These are phyloP conservation scores for Alectura lathami DNA, from an alignment of 2,113 vertebrate genomes.

Conservation along the genomic window DNA sequence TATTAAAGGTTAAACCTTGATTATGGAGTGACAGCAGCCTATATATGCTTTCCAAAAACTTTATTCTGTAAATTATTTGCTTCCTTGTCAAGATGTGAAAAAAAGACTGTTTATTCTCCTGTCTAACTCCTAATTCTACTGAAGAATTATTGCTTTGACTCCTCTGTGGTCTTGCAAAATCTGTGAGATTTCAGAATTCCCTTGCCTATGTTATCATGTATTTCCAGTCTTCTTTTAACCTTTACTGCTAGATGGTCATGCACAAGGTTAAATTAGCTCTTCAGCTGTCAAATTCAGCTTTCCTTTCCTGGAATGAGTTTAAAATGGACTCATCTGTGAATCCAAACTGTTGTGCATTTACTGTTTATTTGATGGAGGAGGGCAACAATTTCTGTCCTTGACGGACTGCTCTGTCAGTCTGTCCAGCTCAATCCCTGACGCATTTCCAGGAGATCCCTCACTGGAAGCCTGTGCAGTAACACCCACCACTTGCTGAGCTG, in stretches of 20 bases:
- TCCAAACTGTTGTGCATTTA: background rate
- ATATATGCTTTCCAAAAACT: background rate
- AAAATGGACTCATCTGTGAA: background rate
- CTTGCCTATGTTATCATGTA: background rate
- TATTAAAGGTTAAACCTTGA: background rate
- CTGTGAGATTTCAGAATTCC: background rate
- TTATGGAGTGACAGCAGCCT: background rate
- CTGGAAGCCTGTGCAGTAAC: background rate
- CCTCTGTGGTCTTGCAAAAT: background rate
- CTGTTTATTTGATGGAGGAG: background rate
- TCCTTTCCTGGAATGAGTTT: background rate
- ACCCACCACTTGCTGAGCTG: background rate
- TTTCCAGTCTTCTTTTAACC: background rate
- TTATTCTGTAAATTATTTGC: conserved; percentile 33
- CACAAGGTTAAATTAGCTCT: background rate
- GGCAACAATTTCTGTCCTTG: background rate
- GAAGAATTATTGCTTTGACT: background rate
- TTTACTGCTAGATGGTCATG: background rate
- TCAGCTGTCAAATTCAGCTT: background rate
- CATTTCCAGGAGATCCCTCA: background rate
- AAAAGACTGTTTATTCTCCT: background rate
- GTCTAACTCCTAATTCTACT: background rate
- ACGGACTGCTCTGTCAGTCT: background rate
- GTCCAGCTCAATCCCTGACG: background rate
- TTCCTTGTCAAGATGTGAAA: background rate